A percentile compares a stretch with the other conserved stretches of the same genome.
Evolutionary conservation across 2,113 vertebrate genomes (phyloP).

Genomic region (Nothoprocta pentlandii): DNA sequence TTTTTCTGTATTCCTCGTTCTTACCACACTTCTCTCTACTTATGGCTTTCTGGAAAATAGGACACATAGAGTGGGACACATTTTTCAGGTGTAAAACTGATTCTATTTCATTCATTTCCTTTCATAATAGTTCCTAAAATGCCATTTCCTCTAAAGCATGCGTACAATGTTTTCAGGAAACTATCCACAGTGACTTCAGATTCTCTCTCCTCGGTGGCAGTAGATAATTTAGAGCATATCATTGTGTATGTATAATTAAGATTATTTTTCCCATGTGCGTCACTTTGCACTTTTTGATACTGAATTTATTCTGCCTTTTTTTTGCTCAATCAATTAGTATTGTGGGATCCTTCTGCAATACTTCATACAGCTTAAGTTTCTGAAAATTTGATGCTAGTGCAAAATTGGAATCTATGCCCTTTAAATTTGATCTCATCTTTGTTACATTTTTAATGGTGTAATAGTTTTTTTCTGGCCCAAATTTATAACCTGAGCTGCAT

Average conservation of each 20-base stretch:
- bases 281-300: neutral
- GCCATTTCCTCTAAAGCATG: neutral
- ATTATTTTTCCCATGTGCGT: conserved; percentile 21
- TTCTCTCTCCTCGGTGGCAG: conserved; percentile 1
- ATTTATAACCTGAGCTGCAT: neutral
- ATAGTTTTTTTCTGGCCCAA: neutral
- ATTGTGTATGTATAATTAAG: neutral
- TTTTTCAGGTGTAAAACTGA: neutral
- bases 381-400: neutral
- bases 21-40: neutral
- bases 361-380: neutral
- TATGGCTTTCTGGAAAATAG: neutral
- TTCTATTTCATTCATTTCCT: neutral
- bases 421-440: conserved; percentile 1
- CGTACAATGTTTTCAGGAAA: neutral
- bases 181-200: neutral
- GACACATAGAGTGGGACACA: neutral
- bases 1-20: neutral
- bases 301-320: neutral
- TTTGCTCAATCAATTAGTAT: conserved; percentile 13
- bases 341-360: neutral
- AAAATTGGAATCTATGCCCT: neutral
- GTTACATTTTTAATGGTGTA: neutral
- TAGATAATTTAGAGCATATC: conserved; percentile 14
- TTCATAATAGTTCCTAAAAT: neutral